Base-by-base conservation (phyloP, 2,113 vertebrate species). In the Pycnonotus jocosus region DNA sequence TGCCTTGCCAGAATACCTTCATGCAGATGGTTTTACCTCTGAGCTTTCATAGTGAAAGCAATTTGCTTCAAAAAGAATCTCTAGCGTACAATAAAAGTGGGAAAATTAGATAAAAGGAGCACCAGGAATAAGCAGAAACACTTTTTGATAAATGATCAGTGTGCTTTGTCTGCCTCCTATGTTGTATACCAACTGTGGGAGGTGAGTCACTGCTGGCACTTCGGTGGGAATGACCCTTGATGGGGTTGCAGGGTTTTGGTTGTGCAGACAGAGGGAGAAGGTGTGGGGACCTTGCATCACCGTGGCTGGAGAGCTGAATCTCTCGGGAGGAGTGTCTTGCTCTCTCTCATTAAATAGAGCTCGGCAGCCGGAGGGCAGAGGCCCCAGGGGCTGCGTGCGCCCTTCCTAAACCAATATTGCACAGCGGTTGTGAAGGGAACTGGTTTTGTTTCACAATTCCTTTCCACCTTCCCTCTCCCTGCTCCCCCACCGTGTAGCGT, bases 371-470 rank as follows among this genome's bases (percentile, higher is more conserved):
- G 30, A 84, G 57, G 58, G n/a, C 80, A 94, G 89, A 77, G 64
- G 76, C 73, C 45, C 80, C 1, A 0, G 66, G 85, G 79, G 37
- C 78, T 94, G 61, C 0, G 1, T 57, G 62, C 5, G 0, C 78
- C 71, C 60, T 93, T 97, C 93, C 94, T 95, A 93, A 96, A 96
- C 77, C 87, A 78, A 95, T 92, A 89, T 96, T 95, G 53, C 64
- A 61, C 48, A 47, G 91, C 3, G 24, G 72, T 94, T 91, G 88
- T 88, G 84, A 96, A 97, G 95, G 86, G 93, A 70, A 72, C 89
- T 91, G 89, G 89, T 95, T 96, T 97, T 94, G 81, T 92, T 97
- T 97, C 97, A 89, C 89, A 95, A 92, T 64, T 91, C 88, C 66
- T 81, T 92, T 94, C 91, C 42, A 80, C 80, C 92, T 91, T 92